phyloP scores from a whole-genome alignment of 2,113 vertebrate genomes.

The Proterorhinus semilunaris region DNA sequence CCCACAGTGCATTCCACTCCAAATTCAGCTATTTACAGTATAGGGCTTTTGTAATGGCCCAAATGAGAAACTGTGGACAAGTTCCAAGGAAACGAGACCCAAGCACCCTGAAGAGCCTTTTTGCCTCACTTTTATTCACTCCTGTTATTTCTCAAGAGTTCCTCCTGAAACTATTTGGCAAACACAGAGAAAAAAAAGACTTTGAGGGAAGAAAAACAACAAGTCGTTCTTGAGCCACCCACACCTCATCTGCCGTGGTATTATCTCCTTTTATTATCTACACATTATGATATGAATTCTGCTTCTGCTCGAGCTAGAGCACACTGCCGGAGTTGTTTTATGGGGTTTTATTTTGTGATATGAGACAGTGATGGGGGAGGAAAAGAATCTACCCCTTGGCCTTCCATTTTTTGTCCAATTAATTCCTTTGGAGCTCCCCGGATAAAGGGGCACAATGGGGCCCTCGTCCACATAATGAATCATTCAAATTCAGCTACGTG shows the following conservation, averaged over 20 bases:
- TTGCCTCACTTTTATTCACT: conserved; percentile 73
- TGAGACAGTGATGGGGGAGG: conserved; percentile 46
- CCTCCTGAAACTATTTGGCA: conserved; percentile 80
- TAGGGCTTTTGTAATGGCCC: conserved; percentile 48
- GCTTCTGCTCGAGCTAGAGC: conserved; percentile 59
- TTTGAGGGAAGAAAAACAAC: conserved; percentile 78
- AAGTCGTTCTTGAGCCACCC: conserved; percentile 78
- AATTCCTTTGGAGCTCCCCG: conserved; percentile 97
- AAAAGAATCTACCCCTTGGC: conserved; percentile 78
- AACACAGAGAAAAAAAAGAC: conserved; percentile 73
- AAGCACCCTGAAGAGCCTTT: conserved; percentile 73
- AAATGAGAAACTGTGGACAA: conserved; percentile 54
- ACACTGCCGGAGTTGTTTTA: conserved; percentile 59
- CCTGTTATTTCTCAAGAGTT: conserved; percentile 80
- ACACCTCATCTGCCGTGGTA: conserved; percentile 81
- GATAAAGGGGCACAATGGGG: conserved; percentile 95
- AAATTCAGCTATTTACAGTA: conserved; percentile 58
- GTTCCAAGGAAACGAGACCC: conserved; percentile 70
- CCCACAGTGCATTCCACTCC: conserved; percentile 29
- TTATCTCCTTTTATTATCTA: conserved; percentile 80
- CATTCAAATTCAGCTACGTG: conserved; percentile 97
- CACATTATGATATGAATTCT: conserved; percentile 73
- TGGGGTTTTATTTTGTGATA: conserved; percentile 57
- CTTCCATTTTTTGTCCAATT: conserved; percentile 99
- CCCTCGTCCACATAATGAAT: conserved; percentile 86